Evolutionary conservation across 2,797 vertebrate genomes (phyloP), one percentile per base, ranked within the genome.

Genomic region (Hippocampus kuda): DNA sequence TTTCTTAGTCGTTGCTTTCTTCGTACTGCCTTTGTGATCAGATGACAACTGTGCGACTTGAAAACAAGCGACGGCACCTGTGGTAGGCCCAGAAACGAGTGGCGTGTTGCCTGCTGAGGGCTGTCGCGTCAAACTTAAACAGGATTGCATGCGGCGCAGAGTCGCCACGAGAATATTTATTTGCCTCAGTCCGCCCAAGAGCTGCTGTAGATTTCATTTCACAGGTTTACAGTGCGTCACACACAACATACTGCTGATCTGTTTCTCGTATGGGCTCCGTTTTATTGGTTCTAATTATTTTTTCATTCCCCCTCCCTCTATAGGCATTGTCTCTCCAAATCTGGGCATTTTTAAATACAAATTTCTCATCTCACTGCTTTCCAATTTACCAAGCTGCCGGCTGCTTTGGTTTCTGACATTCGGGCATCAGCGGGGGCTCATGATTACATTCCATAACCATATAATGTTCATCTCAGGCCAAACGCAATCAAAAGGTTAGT

Each of bases 401-500:
- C 77, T 67, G 64, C 75, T 81, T 75, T 78, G 75, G 80, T 84
- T 83, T 78, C 70, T 59, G 18, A 75, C 76, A 61, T 18, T 83
- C 68, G 71, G 68, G 79, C 84, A 61, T 20, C 80, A 76, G 80
- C 79, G 20, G 68, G 72, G 76, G 76, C 80, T 78, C 70, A 46
- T 82, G 82, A 83, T 85, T 81, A 72, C 51, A 48, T 82, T 80
- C 79, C 71, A 72, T 76, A 79, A 77, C 78, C 74, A 74, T 77
- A 79, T 83, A 81, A 87, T 77, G 76, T 68, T 85, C 83, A 83
- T 85, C 83, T 80, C 63, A 22, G 41, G 71, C 68, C 81, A 69
- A 75, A 68, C 67, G 74, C 75, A 70, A 83, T 80, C 78, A 72
- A 84, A 87, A 86, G 82, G 80, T 85, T 84, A 80, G 74, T 76